Percentiles rank a stretch among this genome's conserved stretches.
Evolutionary conservation across 2,797 vertebrate genomes (phyloP).

Genomic region (Ara ararauna): DNA sequence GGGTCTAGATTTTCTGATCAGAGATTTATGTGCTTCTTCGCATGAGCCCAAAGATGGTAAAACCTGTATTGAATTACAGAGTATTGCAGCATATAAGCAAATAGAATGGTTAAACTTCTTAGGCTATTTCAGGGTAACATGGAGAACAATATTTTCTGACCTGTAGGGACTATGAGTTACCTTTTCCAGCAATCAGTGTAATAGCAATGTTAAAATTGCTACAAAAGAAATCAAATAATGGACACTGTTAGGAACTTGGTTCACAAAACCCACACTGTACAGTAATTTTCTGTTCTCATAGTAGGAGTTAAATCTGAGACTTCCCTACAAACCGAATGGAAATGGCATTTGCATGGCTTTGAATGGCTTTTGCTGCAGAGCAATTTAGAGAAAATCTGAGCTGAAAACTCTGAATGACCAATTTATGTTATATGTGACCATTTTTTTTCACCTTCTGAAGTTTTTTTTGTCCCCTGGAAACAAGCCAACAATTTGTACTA

Average conservation of each 20-base stretch:
- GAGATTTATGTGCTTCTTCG: not conserved
- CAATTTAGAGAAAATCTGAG: not conserved
- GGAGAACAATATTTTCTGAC: slow-evolving; percentile 33
- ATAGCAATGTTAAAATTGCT: not conserved
- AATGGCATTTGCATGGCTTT: not conserved
- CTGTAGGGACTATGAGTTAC: not conserved
- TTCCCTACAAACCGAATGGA: not conserved
- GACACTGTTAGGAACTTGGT: not conserved
- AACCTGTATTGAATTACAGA: not conserved
- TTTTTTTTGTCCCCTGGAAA: not conserved
- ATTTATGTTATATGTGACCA: not conserved
- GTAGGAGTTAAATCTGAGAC: not conserved
- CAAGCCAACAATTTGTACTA: fast-evolving
- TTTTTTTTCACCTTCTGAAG: not conserved
- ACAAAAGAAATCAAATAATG: not conserved
- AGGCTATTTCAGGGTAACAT: slow-evolving; percentile 40
- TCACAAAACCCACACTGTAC: not conserved
- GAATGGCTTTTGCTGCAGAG: not conserved
- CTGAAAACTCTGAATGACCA: not conserved
- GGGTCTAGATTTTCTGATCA: not conserved
- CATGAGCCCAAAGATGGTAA: not conserved
- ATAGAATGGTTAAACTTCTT: slow-evolving; percentile 49
- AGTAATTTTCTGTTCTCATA: not conserved
- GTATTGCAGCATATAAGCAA: not conserved
- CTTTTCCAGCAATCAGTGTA: not conserved